phyloP scores from a whole-genome alignment of 2,113 vertebrate species.

The Pomatorhinus ruficollis region DNA sequence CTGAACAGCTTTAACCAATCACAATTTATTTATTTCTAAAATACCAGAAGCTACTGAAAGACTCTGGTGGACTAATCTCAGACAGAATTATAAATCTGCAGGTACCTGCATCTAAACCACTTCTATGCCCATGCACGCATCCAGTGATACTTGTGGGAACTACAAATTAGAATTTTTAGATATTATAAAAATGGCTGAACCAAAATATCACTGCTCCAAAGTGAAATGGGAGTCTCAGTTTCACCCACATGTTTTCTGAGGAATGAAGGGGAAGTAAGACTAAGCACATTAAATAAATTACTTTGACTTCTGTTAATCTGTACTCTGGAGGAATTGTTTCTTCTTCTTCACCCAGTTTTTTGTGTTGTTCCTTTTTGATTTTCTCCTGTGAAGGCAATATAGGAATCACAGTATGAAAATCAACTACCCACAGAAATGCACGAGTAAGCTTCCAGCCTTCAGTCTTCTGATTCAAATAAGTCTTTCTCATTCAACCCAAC shows the following conservation, averaged over 20 bases:
- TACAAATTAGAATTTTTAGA: neutral
- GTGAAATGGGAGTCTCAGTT: neutral
- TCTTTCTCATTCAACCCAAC: neutral
- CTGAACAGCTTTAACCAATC: neutral
- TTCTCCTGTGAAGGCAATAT: conserved; percentile 63
- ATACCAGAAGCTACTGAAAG: neutral
- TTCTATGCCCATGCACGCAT: neutral
- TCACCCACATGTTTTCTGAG: neutral
- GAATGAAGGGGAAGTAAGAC: neutral
- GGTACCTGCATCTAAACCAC: neutral
- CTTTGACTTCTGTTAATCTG: conserved; percentile 69
- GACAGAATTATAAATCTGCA: neutral
- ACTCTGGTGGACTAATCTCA: neutral
- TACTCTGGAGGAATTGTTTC: conserved; percentile 78
- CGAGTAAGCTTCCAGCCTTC: neutral
- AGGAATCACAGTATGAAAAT: neutral
- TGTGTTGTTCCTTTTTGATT: conserved; percentile 55
- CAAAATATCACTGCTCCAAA: neutral
- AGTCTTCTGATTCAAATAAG: neutral
- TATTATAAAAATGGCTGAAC: neutral
- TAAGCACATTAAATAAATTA: conserved; percentile 3
- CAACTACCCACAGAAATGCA: neutral
- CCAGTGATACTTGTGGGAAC: neutral
- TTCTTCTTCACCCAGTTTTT: conserved; percentile 79
- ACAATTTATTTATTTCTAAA: neutral